Percentiles rank a stretch among this genome's conserved stretches.
These are phyloP conservation scores for Python bivittatus DNA, from an alignment of 2,113 vertebrate genomes.

Conservation along the genomic window DNA sequence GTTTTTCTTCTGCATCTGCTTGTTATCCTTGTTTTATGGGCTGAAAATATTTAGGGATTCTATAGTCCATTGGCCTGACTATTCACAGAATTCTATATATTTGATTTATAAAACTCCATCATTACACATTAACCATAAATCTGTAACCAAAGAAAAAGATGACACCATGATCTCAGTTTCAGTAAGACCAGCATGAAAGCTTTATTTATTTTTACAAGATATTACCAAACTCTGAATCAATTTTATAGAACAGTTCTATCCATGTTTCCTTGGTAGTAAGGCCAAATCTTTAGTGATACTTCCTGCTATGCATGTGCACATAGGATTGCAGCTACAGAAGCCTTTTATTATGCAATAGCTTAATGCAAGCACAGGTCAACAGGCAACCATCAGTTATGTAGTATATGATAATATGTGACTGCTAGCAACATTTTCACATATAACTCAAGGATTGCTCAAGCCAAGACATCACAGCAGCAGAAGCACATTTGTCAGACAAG, in stretches of 20 bases:
- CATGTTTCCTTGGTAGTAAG: neutral
- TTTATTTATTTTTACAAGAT: neutral
- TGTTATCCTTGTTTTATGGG: slow-evolving; percentile 46
- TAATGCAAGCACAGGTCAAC: too few species aligned
- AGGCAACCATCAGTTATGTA: too few species aligned
- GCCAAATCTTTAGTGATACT: too few species aligned
- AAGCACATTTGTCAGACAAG: too few species aligned
- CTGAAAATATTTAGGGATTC: slow-evolving; percentile 7
- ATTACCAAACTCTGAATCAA: neutral
- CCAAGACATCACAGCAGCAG: too few species aligned
- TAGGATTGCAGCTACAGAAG: neutral
- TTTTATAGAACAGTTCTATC: neutral
- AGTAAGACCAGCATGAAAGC: neutral
- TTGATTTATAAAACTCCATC: slow-evolving; percentile 11
- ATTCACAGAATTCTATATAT: neutral
- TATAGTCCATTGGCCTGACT: slow-evolving; percentile 26
- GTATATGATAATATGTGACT: too few species aligned
- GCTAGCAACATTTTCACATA: too few species aligned
- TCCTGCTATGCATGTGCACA: neutral
- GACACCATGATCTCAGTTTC: neutral
- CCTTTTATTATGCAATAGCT: neutral
- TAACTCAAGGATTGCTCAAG: too few species aligned
- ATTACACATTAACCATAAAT: neutral
- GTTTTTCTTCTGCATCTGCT: slow-evolving; percentile 12
- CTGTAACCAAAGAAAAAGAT: neutral